phyloP scores from a whole-genome alignment of 2,113 vertebrate genomes.

The Cryptomyrus ogoouensis region DNA sequence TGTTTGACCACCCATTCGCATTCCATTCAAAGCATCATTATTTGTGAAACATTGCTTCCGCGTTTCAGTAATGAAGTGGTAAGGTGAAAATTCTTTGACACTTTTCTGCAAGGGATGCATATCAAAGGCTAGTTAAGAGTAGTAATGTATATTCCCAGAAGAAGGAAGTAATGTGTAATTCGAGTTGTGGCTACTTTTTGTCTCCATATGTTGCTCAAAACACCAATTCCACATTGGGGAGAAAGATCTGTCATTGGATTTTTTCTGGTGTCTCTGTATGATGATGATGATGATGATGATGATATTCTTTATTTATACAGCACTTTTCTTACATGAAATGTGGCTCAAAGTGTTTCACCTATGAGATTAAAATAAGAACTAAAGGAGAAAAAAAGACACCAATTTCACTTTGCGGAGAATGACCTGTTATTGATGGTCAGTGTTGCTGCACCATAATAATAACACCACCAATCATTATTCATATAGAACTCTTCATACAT shows the following conservation, averaged over 20 bases:
- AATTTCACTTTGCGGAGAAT: too few species aligned
- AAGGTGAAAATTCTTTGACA: slow-evolving; percentile 28
- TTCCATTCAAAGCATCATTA: slow-evolving; percentile 11
- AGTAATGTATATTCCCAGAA: neutral
- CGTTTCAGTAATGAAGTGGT: slow-evolving; percentile 9
- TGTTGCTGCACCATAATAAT: too few species aligned
- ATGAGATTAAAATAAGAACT: too few species aligned
- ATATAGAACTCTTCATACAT: too few species aligned
- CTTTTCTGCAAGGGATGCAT: neutral
- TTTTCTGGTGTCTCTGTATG: neutral
- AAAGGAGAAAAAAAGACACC: too few species aligned
- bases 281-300: neutral
- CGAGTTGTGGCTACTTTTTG: neutral
- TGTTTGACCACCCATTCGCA: slow-evolving; percentile 24
- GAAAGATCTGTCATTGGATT: neutral
- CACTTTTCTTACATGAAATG: too few species aligned
- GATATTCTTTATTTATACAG: too few species aligned
- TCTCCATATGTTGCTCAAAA: neutral
- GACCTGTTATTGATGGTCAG: too few species aligned
- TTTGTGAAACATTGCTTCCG: slow-evolving; percentile 19
- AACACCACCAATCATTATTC: too few species aligned
- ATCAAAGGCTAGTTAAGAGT: neutral
- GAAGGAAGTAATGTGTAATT: neutral
- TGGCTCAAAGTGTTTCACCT: too few species aligned
- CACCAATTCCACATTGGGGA: too few species aligned